Base-by-base conservation (phyloP, 2,113 vertebrate genomes). In the Cyanoramphus novaezelandiae region DNA sequence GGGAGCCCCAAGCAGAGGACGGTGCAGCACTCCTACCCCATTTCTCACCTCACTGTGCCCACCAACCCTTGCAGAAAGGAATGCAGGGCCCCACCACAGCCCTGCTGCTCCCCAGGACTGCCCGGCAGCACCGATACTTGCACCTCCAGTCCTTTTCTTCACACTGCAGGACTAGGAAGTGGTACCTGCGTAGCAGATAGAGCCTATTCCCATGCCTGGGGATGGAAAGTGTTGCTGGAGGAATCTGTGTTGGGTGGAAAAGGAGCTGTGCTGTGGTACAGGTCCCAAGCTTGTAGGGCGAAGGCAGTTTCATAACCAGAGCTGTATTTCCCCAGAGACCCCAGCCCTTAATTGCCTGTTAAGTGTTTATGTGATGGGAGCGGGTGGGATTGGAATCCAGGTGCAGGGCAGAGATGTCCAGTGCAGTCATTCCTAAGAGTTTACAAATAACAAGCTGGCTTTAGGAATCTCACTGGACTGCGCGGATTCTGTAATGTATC, bases 161-260 rank as follows among this genome's bases (percentile, higher is more conserved):
- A 29, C 46, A 43, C 43, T 16, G 1, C 91, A 33, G 64, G 15
- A 67, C 14, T 35, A 20, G 88, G 80, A 93, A 93, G 68, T 0
- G 46, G 82, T 62, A 44, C 52, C 50, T 0, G 0, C 0, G 3
- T 2, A 37, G 80, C 29, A 76, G 60, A 46, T 12, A 29, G 17
- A 70, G 55, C 44, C 64, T 1, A 2, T 55, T 91, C 83, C 64
- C 86, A 86, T 0, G 1, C 46, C 80, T 41, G 7, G 5, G 39
- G 37, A 35, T 0, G 0, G 49, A 53, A 82, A 63, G 28, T 0
- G 0, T 7, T 8, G 10, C 2, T 4, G 31, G 33, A 74, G 46
- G 46, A 88, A 62, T 24, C 31, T 2, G 15, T 4, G 17, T 1
- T 11, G 31, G 82, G n/a, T 35, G 49, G 79, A 62, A 71, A 57